Base-by-base conservation (phyloP, 37 sponge, comb jelly and placozoan species). In the Petrosia ficiformis region DNA sequence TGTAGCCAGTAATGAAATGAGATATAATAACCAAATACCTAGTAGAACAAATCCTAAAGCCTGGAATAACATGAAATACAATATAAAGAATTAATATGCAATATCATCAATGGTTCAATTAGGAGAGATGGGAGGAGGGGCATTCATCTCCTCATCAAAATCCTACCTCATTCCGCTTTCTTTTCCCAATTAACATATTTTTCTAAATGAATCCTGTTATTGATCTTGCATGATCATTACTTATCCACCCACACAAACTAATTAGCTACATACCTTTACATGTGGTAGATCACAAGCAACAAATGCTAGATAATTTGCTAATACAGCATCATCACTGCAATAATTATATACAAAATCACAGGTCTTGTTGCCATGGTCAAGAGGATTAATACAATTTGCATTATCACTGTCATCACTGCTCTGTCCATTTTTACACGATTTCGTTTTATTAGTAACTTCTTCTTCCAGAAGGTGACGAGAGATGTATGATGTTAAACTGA, bases 1-100 rank as follows among this genome's bases (percentile, higher is more conserved):
- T 25, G 93, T 93, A 29, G 93, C 93, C 43, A 93, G 76, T 1
- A 93, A 78, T 16, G 93, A 93, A 44, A 93, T 88, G 59, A 93
- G 93, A 34, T 82, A 74, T 60, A 93, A 36, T 1, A 93, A 66
- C 93, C 93, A 93, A 8, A 93, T 59, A 0, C 60, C 83, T 75
- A 93, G n/a, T 2, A 93, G 25, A 6, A 88, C 35, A 63, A 85
- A 85, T 2, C 76, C 90, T 28, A 93, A 33, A 39, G 77, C 64
- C 93, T 82, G 41, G 33, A 57, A 33, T 19, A 59, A 42, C 8
- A 65, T 54, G 37, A 28, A 25, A 42, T 8, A 1, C 24, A 32
- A 5, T 31, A n/a, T 11, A 34, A 31, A 71, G 22, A 41, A 8
- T 26, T 3, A 31, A 37, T 16, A 11, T 33, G 14, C 11, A 29